These are phyloP conservation scores for Ceuthmochares aereus DNA, from an alignment of 2,113 vertebrate genomes.

Conservation along the genomic window DNA sequence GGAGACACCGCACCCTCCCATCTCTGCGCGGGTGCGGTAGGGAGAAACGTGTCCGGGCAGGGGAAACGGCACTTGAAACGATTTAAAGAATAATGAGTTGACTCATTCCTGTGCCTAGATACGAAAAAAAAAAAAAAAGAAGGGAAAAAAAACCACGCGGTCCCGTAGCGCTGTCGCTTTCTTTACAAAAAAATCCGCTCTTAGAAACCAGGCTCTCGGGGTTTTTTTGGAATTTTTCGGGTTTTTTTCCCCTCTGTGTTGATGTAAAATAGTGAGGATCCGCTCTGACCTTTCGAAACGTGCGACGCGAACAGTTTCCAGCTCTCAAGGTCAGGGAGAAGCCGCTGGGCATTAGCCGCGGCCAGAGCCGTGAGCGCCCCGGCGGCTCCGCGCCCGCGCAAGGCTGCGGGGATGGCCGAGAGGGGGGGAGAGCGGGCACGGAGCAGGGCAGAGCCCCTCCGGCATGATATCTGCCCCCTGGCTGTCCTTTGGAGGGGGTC, in stretches of 20 bases:
- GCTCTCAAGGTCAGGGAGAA: constrained; percentile 8
- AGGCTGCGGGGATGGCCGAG: not conserved
- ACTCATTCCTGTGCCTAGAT: not conserved
- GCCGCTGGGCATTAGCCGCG: not conserved
- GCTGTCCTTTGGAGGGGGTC: not conserved
- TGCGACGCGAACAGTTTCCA: not conserved
- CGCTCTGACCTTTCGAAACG: not conserved
- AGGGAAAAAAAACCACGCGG: not conserved
- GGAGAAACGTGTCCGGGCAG: constrained; percentile 14
- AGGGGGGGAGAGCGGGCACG: not conserved
- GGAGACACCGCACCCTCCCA: too few species aligned
- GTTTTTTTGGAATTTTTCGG: too few species aligned
- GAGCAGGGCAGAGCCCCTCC: not conserved
- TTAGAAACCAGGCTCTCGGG: not conserved
- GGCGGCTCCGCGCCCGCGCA: too few species aligned
- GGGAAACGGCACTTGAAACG: constrained; percentile 1
- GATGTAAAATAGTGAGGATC: not conserved
- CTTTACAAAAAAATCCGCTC: not conserved
- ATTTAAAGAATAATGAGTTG: constrained; percentile 20
- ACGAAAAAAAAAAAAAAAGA: not conserved
- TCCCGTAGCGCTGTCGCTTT: not conserved
- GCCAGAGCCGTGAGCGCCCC: too few species aligned
- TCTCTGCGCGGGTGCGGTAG: not conserved
- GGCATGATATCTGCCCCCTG: not conserved
- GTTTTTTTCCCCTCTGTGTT: not conserved